These are phyloP conservation scores for Eulemur rubriventer DNA, from an alignment of 2,797 vertebrate species.

Conservation along the genomic window DNA sequence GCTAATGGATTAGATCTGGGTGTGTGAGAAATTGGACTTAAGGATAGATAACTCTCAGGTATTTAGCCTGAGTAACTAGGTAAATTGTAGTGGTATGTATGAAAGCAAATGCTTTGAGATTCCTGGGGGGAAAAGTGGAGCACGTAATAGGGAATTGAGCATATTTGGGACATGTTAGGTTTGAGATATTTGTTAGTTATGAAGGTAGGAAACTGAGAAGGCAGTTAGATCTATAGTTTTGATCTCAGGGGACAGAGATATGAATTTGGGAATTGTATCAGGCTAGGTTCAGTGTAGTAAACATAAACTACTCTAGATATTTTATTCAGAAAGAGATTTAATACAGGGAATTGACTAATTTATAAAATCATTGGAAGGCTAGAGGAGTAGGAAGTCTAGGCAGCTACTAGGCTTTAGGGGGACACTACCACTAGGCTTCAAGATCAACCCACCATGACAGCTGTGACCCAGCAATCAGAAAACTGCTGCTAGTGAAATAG, in stretches of 20 bases:
- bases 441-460: neutral
- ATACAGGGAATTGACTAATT: neutral
- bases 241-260: neutral
- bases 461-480: neutral
- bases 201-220: neutral
- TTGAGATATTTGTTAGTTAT: neutral
- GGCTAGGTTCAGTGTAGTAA: neutral
- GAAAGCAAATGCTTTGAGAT: neutral
- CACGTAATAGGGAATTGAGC: neutral
- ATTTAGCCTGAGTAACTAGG: neutral
- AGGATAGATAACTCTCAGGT: neutral
- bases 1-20: neutral
- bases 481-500: neutral
- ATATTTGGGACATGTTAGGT: neutral
- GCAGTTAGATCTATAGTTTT: neutral
- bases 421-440: neutral
- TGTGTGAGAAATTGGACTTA: neutral
- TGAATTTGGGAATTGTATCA: neutral
- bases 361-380: neutral
- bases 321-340: conserved; percentile 6
- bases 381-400: neutral
- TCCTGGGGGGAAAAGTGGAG: neutral
- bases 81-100: neutral
- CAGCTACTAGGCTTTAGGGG: neutral
- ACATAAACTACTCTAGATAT: neutral